Base-by-base conservation (phyloP, 2,888 invertebrate species). In the Euphydryas editha region DNA sequence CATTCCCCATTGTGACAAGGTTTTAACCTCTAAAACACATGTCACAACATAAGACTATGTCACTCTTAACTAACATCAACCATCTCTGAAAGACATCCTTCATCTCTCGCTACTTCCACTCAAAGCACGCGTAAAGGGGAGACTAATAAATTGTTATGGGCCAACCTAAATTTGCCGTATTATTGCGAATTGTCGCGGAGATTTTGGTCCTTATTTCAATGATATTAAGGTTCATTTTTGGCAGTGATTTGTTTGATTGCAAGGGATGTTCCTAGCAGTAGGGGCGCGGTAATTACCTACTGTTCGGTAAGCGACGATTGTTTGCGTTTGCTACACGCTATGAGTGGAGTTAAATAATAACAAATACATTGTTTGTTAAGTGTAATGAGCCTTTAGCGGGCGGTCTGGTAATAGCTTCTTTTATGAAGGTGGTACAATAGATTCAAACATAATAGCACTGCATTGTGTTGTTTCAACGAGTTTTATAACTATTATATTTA, bases 271-370 rank as follows among this genome's bases (percentile, higher is more conserved):
- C 44, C 74, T 65, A 79, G 74, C 82, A 78, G 78, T 77, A 79
- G 85, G 89, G 87, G 83, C 73, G 76, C 79, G 62, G 81, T 87
- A 86, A 88, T 89, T 86, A 82, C 86, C 85, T 81, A 83, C 83
- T 83, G 85, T 84, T 81, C 75, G 77, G 78, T 80, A 79, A 82
- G 79, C 76, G 78, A 73, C 77, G 78, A 82, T 84, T 88, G 87
- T 87, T 86, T 85, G 81, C 80, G 74, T 81, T 83, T 81, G 81
- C 79, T 75, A 75, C 80, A 75, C 75, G 73, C 73, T 70, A 74
- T 80, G 84, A 82, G 66, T 51, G 54, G 69, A 69, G 80, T 84
- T 87, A 83, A 87, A 90, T 84, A 87, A 88, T 87, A 87, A 87
- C 87, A 85, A 87, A 88, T 87, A 75, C 72, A 86, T 87, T 83